These are phyloP conservation scores for Eurystomus glaucurus DNA, from an alignment of 2,797 vertebrate species.

Conservation along the genomic window DNA sequence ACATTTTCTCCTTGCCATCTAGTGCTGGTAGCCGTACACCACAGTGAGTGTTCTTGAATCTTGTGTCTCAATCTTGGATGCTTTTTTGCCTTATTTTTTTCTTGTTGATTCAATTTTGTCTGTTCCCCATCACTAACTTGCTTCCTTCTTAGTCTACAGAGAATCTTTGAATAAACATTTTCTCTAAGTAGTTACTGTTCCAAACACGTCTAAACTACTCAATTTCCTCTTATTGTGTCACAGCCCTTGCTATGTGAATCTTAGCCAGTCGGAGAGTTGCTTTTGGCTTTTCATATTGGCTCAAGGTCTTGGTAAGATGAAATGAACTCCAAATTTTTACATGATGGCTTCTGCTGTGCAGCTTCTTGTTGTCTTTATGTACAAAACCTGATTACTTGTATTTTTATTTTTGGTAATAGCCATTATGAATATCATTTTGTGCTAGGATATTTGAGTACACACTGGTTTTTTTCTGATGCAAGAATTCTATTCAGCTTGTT, in stretches of 20 bases:
- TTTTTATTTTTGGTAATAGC: background rate
- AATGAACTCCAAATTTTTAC: background rate
- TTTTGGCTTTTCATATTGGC: background rate
- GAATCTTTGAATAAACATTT: background rate
- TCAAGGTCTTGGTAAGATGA: background rate
- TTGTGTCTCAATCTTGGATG: background rate
- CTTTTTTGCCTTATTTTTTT: background rate
- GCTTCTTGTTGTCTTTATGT: background rate
- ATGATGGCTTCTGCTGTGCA: background rate
- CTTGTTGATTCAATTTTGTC: background rate
- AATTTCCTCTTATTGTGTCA: background rate
- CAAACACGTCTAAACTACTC: background rate
- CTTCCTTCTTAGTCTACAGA: background rate
- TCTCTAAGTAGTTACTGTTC: background rate
- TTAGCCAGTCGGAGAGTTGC: background rate
- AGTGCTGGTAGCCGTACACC: background rate
- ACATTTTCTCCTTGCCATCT: background rate
- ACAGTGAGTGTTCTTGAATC: background rate
- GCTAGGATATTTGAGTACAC: background rate
- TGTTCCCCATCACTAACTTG: background rate
- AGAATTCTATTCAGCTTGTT: background rate
- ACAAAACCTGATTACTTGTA: background rate
- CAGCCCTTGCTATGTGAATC: background rate
- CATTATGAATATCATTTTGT: background rate
- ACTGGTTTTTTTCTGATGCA: background rate